Base-by-base conservation (phyloP, 2,113 vertebrate species). In the Paedocypris sp. region DNA sequence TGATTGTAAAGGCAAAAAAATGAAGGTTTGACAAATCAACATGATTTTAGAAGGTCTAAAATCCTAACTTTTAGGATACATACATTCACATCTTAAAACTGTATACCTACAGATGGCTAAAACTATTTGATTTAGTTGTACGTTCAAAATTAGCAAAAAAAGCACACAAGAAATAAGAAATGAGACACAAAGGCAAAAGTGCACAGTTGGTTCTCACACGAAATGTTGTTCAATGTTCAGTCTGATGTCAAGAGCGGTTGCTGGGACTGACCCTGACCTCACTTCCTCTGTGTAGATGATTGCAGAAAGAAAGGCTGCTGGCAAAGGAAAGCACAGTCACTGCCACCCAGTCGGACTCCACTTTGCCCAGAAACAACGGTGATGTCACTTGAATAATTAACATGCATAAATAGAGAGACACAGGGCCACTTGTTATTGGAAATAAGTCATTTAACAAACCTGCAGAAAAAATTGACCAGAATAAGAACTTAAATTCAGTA, bases 341-440 rank as follows among this genome's bases (percentile, higher is more conserved):
- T 11, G 22, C 29, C 31, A 2, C 50, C 32, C 43, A 20, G 22
- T 11, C 59, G 23, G 25, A 54, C 42, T 51, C 28, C 23, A 38
- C 54, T 31, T 23, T 60, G 32, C 31, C 36, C 38, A 60, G 53
- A 39, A 41, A 48, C 3, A 19, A 57, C 49, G 45, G 56, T 45
- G 31, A 64, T 25, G 25, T 32, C 19, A 31, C 39, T 28, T 66
- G 62, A 63, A 73, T 66, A 69, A 73, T 69, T 63, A 73, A 69
- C 62, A 28, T 45, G 20, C 20, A 18, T 33, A 50, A 53, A 43
- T 48, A 35, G 22, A 52, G n/a, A n/a, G 46, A 48, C 47, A 41
- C 60, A 36, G 50, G 53, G 35, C 18, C 11, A n/a, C 6, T 9
- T 13, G 19, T n/a, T n/a, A n/a, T n/a, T n/a, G n/a, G n/a, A n/a